A percentile compares a stretch with the other conserved stretches of the same genome.
These are phyloP conservation scores for Vireo griseus DNA, from an alignment of 2,797 vertebrate genomes.

Conservation along the genomic window DNA sequence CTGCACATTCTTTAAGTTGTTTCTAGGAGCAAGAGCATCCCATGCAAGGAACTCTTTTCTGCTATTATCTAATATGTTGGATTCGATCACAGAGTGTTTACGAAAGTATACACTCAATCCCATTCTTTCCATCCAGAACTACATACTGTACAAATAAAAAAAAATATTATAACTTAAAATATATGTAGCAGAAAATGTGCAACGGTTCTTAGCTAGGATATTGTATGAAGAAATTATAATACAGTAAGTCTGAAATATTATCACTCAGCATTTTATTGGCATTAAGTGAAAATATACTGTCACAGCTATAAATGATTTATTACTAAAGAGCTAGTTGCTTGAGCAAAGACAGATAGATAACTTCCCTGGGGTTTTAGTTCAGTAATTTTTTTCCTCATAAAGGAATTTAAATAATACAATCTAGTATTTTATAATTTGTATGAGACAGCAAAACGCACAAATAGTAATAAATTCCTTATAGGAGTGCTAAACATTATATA, in stretches of 20 bases:
- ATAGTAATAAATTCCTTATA: conserved; percentile 10
- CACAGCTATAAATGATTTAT: not conserved
- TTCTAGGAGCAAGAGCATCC: not conserved
- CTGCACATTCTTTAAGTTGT: conserved; percentile 35
- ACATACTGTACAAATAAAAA: not conserved
- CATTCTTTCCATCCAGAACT: not conserved
- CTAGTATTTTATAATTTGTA: not conserved
- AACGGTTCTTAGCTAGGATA: not conserved
- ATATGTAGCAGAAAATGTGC: not conserved
- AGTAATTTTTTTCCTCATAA: not conserved
- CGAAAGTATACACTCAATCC: not conserved
- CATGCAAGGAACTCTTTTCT: not conserved
- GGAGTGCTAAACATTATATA: not conserved
- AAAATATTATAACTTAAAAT: not conserved
- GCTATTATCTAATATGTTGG: not conserved
- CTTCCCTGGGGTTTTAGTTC: not conserved
- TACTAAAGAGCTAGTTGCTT: conserved; percentile 19
- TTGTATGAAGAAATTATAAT: not conserved
- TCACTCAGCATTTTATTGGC: not conserved
- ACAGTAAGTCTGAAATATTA: conserved; percentile 13
- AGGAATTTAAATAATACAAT: not conserved
- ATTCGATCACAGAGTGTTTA: not conserved
- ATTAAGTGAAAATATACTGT: not conserved
- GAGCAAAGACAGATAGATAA: not conserved
- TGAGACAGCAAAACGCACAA: not conserved